These are phyloP conservation scores for Cylloceria caligata DNA, from an alignment of 2,888 invertebrate species.

Conservation along the genomic window DNA sequence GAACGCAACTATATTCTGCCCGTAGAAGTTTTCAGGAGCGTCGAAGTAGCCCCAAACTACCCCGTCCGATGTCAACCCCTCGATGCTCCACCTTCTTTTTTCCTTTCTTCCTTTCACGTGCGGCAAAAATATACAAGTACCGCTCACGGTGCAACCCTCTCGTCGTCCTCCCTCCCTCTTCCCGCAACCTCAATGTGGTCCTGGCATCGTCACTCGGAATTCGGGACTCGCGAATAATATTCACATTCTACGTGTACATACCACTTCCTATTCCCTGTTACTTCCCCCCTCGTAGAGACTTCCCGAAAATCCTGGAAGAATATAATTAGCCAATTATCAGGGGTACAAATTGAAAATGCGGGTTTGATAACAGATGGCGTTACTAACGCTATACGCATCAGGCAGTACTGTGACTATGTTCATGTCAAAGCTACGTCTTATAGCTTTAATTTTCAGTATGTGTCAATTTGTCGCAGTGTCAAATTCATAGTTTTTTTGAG, in stretches of 20 bases:
- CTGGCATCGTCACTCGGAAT: slow-evolving; percentile 44
- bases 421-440: no score
- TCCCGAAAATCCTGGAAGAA: slow-evolving; percentile 27
- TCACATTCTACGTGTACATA: slow-evolving; percentile 17
- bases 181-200: slow-evolving; percentile 29
- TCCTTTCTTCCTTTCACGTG: slow-evolving; percentile 48
- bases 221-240: slow-evolving; percentile 45
- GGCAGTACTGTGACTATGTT: no score
- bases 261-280: neutral
- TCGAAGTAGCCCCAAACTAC: slow-evolving; percentile 38
- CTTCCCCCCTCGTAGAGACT: neutral
- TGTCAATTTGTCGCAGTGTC: no score
- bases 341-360: no score
- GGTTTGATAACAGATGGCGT: no score
- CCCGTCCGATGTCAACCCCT: slow-evolving; percentile 31
- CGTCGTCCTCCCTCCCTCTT: neutral
- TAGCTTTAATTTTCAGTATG: no score
- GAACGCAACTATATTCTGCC: neutral
- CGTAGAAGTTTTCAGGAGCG: slow-evolving; percentile 26
- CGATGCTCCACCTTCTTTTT: slow-evolving; percentile 28
- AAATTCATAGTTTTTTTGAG: no score
- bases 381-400: no score
- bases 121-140: slow-evolving; percentile 45
- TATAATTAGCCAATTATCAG: slow-evolving; percentile 62
- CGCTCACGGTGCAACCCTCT: slow-evolving; percentile 15